A percentile compares a stretch with the other conserved stretches of the same genome.
phyloP scores from a whole-genome alignment of 30 jellyfish, hydroid and myxozoan species.

The Chrysaora quinquecirrha region DNA sequence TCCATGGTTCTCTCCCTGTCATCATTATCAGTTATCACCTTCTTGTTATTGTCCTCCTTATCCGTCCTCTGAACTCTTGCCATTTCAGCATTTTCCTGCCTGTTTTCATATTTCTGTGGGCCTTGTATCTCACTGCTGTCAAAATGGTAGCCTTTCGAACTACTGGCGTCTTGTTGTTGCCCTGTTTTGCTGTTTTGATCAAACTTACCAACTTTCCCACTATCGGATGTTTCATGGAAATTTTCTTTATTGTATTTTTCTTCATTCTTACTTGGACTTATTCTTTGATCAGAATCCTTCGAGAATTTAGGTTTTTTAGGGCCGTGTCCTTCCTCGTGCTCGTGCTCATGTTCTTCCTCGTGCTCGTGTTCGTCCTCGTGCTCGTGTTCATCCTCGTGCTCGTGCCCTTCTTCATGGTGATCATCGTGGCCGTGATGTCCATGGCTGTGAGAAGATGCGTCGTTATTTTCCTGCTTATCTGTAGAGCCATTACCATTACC shows the following conservation, averaged over 20 bases:
- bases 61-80: slow-evolving; percentile 7
- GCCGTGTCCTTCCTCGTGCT: slow-evolving; percentile 13
- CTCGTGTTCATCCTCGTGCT: slow-evolving; percentile 20
- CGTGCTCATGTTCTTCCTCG: slow-evolving; percentile 32
- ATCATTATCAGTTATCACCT: slow-evolving; percentile 8
- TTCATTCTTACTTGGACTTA: background rate
- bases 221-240: too few species aligned
- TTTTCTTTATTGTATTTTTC: background rate
- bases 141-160: slow-evolving; percentile 12
- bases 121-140: slow-evolving; percentile 19
- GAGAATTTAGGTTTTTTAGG: background rate
- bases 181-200: background rate
- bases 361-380: slow-evolving; percentile 30
- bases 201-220: background rate
- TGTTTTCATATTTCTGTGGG: slow-evolving; percentile 6
- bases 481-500: too few species aligned
- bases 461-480: slow-evolving; percentile 9
- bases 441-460: slow-evolving; percentile 21
- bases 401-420: slow-evolving; percentile 25
- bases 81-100: slow-evolving; percentile 23
- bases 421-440: background rate
- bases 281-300: slow-evolving; percentile 12
- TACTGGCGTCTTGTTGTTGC: slow-evolving; percentile 16
- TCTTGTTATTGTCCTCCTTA: slow-evolving; percentile 25
- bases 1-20: background rate